These are phyloP conservation scores for Sphaerodactylus townsendi DNA, from an alignment of 2,113 vertebrate species.

Conservation along the genomic window DNA sequence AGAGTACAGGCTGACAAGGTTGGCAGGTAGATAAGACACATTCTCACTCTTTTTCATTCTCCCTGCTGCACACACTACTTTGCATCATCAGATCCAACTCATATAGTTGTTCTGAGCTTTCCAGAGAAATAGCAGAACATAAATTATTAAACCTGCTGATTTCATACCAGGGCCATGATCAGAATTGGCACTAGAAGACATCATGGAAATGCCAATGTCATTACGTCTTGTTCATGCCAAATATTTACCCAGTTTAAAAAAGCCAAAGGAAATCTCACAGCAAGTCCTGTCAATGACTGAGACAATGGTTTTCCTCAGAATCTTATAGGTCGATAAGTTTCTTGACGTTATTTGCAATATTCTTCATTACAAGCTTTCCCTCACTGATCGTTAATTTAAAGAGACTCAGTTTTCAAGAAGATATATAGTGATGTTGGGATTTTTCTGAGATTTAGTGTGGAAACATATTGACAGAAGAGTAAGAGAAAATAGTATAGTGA, in stretches of 20 bases:
- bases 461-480: not conserved
- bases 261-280: not conserved
- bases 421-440: not conserved
- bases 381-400: not conserved
- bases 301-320: not conserved
- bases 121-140: no score
- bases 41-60: no score
- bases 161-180: not conserved
- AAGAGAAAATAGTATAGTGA: not conserved
- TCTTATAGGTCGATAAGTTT: not conserved
- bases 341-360: not conserved
- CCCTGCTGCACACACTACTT: no score
- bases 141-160: no score
- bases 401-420: not conserved
- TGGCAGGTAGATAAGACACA: no score
- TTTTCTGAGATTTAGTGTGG: constrained; percentile 9
- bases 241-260: not conserved
- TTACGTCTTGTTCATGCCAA: not conserved
- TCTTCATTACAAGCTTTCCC: not conserved
- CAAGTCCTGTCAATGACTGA: not conserved
- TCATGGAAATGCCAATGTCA: not conserved
- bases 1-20: no score
- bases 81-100: no score
- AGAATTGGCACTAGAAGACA: not conserved
- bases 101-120: no score